Conservation (phyloP, 2,888 invertebrate species). For the Pantelozetes paolii region DNA sequence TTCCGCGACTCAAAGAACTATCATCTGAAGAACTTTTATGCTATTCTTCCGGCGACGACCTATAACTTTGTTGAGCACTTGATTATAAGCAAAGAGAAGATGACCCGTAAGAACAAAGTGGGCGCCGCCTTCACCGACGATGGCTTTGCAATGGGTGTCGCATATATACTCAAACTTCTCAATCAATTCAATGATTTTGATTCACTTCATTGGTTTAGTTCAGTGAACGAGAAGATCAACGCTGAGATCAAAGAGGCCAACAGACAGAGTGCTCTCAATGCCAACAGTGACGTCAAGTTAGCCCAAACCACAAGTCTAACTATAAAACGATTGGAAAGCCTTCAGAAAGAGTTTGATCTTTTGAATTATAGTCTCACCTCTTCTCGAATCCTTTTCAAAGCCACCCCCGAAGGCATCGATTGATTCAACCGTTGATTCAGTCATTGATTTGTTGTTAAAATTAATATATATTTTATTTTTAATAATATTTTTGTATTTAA, state of each 20-base stretch:
- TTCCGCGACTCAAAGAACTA: constrained; percentile 73
- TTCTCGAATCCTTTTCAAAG: constrained; percentile 81
- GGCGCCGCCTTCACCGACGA: constrained; percentile 94
- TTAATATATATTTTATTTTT: constrained; percentile 16
- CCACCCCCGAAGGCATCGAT: neutral
- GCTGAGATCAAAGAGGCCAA: constrained; percentile 35
- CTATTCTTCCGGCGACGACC: constrained; percentile 83
- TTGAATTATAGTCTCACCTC: constrained; percentile 87
- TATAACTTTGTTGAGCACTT: constrained; percentile 92
- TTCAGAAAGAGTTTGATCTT: constrained; percentile 76
- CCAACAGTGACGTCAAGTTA: constrained; percentile 63
- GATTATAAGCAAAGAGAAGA: constrained; percentile 82
- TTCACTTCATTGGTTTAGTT: constrained; percentile 82
- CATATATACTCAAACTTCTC: constrained; percentile 83
- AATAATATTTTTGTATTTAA: neutral
- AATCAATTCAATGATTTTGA: constrained; percentile 82
- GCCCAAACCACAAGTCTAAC: constrained; percentile 86
- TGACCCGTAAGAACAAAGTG: constrained; percentile 80
- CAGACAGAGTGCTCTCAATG: constrained; percentile 27
- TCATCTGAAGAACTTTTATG: constrained; percentile 85
- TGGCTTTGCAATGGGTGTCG: constrained; percentile 93
- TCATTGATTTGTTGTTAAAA: neutral
- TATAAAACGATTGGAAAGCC: constrained; percentile 69
- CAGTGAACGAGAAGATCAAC: constrained; percentile 40
- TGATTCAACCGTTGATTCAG: neutral